A percentile compares a stretch with the other conserved stretches of the same genome.
phyloP scores from a whole-genome alignment of 1,140 invertebrate species.

The Pseudomyrmex gracilis region DNA sequence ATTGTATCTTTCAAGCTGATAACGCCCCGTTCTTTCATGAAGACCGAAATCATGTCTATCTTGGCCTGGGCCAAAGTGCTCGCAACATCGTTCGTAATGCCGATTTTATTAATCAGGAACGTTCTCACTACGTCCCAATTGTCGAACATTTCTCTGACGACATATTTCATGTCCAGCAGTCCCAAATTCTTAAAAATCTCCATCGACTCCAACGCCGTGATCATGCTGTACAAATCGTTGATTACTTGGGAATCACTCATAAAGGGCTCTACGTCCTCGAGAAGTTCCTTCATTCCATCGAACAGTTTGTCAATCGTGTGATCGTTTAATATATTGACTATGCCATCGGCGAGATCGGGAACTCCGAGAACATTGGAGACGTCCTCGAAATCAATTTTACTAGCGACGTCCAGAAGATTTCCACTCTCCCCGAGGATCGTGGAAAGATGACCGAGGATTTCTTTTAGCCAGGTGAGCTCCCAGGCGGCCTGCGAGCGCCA shows the following conservation, averaged over 20 bases:
- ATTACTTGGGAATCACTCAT: slow-evolving; percentile 74
- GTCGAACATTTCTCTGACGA: slow-evolving; percentile 80
- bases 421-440: slow-evolving; percentile 77
- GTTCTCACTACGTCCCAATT: slow-evolving; percentile 80
- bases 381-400: slow-evolving; percentile 81
- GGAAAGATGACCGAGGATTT: slow-evolving; percentile 76
- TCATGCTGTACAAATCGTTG: slow-evolving; percentile 81
- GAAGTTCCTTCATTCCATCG: slow-evolving; percentile 79
- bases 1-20: slow-evolving; percentile 80
- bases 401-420: slow-evolving; percentile 80
- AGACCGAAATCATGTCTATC: slow-evolving; percentile 82
- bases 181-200: slow-evolving; percentile 82
- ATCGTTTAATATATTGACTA: slow-evolving; percentile 80
- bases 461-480: slow-evolving; percentile 79
- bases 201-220: slow-evolving; percentile 81
- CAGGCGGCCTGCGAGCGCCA: slow-evolving; percentile 75
- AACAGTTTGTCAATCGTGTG: slow-evolving; percentile 84
- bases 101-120: slow-evolving; percentile 77
- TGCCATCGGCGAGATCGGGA: slow-evolving; percentile 79
- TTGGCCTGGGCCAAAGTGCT: slow-evolving; percentile 76
- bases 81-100: slow-evolving; percentile 73
- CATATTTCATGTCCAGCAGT: slow-evolving; percentile 79
- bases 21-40: slow-evolving; percentile 77
- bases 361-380: slow-evolving; percentile 77
- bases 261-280: slow-evolving; percentile 79